Conservation (phyloP, 2,113 vertebrate species). For the Taxidea taxus region DNA sequence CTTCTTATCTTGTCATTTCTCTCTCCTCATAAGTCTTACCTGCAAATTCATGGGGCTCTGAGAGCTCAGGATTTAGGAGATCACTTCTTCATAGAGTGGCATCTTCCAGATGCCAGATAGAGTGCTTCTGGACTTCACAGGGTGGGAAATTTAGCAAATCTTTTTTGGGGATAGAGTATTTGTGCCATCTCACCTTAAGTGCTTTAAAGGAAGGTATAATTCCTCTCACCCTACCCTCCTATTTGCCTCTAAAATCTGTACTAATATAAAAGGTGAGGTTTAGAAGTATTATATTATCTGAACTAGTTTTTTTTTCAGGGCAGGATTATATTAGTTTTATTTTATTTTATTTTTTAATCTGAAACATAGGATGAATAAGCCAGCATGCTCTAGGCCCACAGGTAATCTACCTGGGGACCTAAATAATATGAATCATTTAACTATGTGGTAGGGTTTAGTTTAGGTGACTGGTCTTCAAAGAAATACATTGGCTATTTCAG, state of each 20-base stretch:
- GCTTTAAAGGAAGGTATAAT: not conserved
- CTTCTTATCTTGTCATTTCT: not conserved
- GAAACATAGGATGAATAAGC: not conserved
- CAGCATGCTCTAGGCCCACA: not conserved
- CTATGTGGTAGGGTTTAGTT: not conserved
- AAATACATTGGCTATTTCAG: not conserved
- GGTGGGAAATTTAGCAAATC: not conserved
- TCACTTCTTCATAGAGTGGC: not conserved
- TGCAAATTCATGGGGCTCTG: slow-evolving; percentile 15
- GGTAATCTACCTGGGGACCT: not conserved
- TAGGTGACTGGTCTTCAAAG: not conserved
- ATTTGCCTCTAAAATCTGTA: not conserved
- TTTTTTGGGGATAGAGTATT: not conserved
- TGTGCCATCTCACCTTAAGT: not conserved
- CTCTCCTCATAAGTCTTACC: slow-evolving; percentile 14
- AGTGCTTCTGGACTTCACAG: not conserved
- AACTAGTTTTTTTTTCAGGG: not conserved
- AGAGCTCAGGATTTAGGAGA: slow-evolving; percentile 7
- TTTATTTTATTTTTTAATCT: not conserved
- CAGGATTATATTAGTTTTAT: not conserved
- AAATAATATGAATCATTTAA: not conserved
- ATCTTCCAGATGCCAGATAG: slow-evolving; percentile 22
- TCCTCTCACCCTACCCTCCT: not conserved
- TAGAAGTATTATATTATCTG: not conserved
- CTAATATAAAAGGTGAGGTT: not conserved